A percentile compares a stretch with the other conserved stretches of the same genome.
phyloP scores from a whole-genome alignment of 2,113 vertebrate species.

The Cathartes aura region DNA sequence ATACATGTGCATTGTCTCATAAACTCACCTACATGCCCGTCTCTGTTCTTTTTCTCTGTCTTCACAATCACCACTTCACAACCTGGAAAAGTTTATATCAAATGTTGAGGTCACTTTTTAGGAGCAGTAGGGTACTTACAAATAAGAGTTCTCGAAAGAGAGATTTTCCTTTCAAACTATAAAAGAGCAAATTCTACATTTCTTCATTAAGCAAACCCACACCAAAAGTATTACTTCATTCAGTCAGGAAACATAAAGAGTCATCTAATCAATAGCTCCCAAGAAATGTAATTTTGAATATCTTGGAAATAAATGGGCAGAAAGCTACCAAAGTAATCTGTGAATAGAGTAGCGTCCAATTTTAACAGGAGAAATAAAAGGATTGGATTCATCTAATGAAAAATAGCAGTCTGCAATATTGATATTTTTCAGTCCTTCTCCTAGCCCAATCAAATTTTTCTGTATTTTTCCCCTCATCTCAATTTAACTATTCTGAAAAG shows the following conservation, averaged over 20 bases:
- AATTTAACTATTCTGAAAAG: background rate
- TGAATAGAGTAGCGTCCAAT: background rate
- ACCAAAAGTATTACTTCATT: background rate
- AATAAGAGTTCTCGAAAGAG: background rate
- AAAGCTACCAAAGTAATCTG: background rate
- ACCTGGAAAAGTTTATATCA: background rate
- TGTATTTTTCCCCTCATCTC: background rate
- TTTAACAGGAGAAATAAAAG: conserved; percentile 3
- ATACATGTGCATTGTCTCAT: background rate
- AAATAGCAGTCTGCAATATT: background rate
- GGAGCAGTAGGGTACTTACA: background rate
- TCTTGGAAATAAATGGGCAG: background rate
- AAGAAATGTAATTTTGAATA: conserved; percentile 4
- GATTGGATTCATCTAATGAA: background rate
- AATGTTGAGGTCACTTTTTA: background rate
- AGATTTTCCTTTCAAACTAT: background rate
- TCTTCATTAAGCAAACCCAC: background rate
- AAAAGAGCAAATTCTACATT: background rate
- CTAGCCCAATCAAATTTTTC: background rate
- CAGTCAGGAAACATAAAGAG: background rate
- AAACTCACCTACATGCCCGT: accelerated
- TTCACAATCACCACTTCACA: background rate
- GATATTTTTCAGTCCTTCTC: background rate
- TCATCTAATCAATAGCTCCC: background rate
- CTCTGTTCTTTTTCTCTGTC: background rate